Percentiles rank a stretch among this genome's conserved stretches.
Conservation (phyloP, 2,888 invertebrate genomes). For the Eurois occulta region DNA sequence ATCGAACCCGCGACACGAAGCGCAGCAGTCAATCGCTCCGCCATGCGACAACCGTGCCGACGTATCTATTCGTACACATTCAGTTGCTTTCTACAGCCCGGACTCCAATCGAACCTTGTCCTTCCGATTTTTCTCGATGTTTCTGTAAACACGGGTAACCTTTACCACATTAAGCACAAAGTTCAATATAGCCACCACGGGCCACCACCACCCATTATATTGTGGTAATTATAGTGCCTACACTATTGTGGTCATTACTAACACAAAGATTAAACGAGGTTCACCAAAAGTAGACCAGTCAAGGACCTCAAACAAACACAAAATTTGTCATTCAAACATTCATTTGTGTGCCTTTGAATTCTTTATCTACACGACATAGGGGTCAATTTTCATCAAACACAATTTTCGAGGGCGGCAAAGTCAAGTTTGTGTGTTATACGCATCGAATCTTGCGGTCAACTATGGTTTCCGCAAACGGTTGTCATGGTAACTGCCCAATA, state of each 20-base stretch:
- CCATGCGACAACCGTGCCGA: neutral
- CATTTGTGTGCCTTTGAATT: constrained; percentile 38
- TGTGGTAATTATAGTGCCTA: constrained; percentile 57
- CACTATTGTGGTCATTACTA: constrained; percentile 59
- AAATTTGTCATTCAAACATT: constrained; percentile 31
- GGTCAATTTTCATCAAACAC: constrained; percentile 55
- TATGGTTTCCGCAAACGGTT: constrained; percentile 82
- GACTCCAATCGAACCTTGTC: neutral
- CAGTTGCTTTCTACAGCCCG: neutral
- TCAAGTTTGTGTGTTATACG: constrained; percentile 65
- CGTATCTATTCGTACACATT: neutral
- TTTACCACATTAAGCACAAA: constrained; percentile 49
- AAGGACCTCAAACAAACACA: constrained; percentile 72
- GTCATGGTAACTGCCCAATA: constrained; percentile 79
- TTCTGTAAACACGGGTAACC: constrained; percentile 27
- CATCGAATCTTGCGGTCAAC: constrained; percentile 71
- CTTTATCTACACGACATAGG: constrained; percentile 62
- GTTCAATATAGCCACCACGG: constrained; percentile 58
- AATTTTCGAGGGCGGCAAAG: constrained; percentile 45
- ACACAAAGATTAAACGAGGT: constrained; percentile 67
- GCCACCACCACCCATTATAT: constrained; percentile 42
- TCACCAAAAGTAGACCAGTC: constrained; percentile 78
- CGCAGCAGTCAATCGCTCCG: no score
- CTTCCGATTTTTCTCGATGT: neutral
- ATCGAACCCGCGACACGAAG: no score